Conservation (phyloP, 2,888 invertebrate species). For the Lithosia quadra region DNA sequence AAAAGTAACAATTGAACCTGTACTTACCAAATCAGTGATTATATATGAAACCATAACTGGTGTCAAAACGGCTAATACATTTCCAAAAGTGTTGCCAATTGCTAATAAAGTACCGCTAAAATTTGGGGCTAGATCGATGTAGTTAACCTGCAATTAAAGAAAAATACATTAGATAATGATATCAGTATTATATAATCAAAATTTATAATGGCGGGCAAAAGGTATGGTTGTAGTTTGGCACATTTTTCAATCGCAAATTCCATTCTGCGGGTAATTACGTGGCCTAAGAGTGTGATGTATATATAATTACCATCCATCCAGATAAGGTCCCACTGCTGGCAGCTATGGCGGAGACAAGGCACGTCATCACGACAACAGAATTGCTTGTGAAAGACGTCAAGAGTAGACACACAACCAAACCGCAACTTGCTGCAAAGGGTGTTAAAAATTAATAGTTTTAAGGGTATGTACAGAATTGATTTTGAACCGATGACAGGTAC, state of each 20-base stretch:
- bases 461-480: not conserved
- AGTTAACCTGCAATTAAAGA: conserved; percentile 16
- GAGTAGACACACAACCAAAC: conserved; percentile 56
- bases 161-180: not conserved
- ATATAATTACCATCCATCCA: conserved; percentile 79
- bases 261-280: not conserved
- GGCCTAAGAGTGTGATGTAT: not conserved
- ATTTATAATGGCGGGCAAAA: no score
- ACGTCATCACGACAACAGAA: conserved; percentile 74
- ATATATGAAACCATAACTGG: conserved; percentile 15
- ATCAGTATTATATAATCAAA: no score
- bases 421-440: conserved; percentile 59
- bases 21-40: conserved; percentile 17
- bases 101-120: conserved; percentile 12
- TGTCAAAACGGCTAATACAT: not conserved
- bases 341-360: conserved; percentile 86
- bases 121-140: conserved; percentile 18
- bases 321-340: conserved; percentile 86
- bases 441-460: not conserved
- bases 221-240: no score
- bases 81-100: conserved; percentile 12
- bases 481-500: not conserved
- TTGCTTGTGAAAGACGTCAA: conserved; percentile 76
- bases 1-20: not conserved
- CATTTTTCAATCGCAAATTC: no score